Evolutionary conservation across 2,797 vertebrate genomes (phyloP).

Genomic region (Schizothorax lantsangensis): DNA sequence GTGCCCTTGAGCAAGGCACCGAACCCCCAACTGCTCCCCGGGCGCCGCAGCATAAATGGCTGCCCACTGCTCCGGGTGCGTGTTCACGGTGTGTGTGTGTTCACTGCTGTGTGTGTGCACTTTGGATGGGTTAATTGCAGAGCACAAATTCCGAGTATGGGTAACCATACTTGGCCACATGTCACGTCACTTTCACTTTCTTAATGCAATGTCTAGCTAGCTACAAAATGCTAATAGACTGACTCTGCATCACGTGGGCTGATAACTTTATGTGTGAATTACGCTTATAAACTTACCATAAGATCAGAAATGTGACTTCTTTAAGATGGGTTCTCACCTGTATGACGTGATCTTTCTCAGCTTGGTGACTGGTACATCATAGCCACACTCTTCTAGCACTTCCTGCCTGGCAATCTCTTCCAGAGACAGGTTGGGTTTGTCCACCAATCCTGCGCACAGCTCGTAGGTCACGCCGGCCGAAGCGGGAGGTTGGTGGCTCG

Average conservation of each 20-base stretch:
- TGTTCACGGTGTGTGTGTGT: too few species aligned
- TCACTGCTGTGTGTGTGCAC: too few species aligned
- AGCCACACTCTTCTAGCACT: slow-evolving; percentile 93
- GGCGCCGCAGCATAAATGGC: too few species aligned
- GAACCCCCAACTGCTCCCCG: too few species aligned
- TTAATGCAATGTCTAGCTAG: not conserved
- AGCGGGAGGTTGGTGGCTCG: slow-evolving; percentile 75
- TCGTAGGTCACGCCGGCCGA: slow-evolving; percentile 87
- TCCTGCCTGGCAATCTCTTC: slow-evolving; percentile 91
- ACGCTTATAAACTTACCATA: not conserved
- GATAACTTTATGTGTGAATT: not conserved
- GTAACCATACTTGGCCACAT: too few species aligned
- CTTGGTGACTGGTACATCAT: slow-evolving; percentile 77
- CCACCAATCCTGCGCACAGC: slow-evolving; percentile 92
- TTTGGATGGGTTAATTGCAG: too few species aligned
- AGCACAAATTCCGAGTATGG: too few species aligned
- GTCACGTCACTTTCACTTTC: not conserved
- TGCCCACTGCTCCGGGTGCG: too few species aligned
- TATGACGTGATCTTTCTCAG: slow-evolving; percentile 88
- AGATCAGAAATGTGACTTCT: not conserved
- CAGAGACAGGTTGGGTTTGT: slow-evolving; percentile 88
- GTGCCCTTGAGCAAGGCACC: too few species aligned
- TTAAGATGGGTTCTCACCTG: slow-evolving; percentile 76
- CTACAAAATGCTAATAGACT: not conserved
- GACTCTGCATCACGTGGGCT: not conserved